These are phyloP conservation scores for zebrafish (Danio rerio) DNA, from an alignment of 2,113 vertebrate species.

Conservation along the genomic window GRCz12tu NC_133196.1:9625001-9625500, in stretches of 20 bases:
- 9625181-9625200: not conserved
- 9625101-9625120: conserved; percentile 22
- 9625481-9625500: too few relatives aligned
- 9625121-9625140: conserved; percentile 18
- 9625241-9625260: not conserved
- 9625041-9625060: conserved; percentile 17
- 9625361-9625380: too few relatives aligned
- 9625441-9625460: too few relatives aligned
- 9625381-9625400: too few relatives aligned
- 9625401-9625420: too few relatives aligned
- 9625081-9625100: conserved; percentile 16
- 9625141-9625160: not conserved
- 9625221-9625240: too few relatives aligned
- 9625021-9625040: not conserved
- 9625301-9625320: not conserved
- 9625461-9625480: too few relatives aligned
- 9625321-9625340: too few relatives aligned
- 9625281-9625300: too few relatives aligned
- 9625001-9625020: not conserved
- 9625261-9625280: not conserved
- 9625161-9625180: not conserved
- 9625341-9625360: too few relatives aligned
- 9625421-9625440: too few relatives aligned
- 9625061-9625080: conserved; percentile 40
- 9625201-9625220: not conserved